Conservation (phyloP, 2,113 vertebrate genomes). For the Gorilla gorilla region DNA sequence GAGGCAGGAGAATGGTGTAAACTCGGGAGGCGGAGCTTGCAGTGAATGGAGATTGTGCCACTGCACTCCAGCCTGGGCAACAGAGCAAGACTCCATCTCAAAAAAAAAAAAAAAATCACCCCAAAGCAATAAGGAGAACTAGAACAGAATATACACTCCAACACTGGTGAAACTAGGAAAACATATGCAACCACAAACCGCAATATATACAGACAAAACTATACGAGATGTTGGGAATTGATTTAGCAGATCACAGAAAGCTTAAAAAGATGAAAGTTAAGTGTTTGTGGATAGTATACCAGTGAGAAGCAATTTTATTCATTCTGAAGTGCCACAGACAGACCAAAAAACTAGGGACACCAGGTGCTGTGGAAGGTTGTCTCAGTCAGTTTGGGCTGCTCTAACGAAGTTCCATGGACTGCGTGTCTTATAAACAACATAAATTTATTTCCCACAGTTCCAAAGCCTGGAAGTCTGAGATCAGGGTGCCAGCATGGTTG, state of each 20-base stretch:
- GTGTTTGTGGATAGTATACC: neutral
- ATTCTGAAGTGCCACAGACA: neutral
- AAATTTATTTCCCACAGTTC: neutral
- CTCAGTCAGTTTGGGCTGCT: neutral
- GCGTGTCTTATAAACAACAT: neutral
- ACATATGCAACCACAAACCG: neutral
- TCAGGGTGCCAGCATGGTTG: neutral
- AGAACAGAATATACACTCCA: neutral
- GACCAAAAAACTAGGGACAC: neutral
- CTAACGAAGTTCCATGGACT: neutral
- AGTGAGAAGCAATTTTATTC: neutral
- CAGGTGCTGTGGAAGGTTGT: neutral
- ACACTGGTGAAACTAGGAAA: neutral
- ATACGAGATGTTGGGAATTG: neutral
- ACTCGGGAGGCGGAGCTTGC: no score
- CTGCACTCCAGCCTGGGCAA: no score
- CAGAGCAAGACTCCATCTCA: no score
- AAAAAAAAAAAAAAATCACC: neutral
- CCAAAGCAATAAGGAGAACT: neutral
- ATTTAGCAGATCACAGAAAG: conserved; percentile 2
- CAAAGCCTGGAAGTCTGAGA: neutral
- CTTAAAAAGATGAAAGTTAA: neutral
- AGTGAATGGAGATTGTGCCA: no score
- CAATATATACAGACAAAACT: neutral
- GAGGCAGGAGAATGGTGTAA: no score